These are phyloP conservation scores for Camelus dromedarius DNA, from an alignment of 2,113 vertebrate genomes.

Conservation along the genomic window DNA sequence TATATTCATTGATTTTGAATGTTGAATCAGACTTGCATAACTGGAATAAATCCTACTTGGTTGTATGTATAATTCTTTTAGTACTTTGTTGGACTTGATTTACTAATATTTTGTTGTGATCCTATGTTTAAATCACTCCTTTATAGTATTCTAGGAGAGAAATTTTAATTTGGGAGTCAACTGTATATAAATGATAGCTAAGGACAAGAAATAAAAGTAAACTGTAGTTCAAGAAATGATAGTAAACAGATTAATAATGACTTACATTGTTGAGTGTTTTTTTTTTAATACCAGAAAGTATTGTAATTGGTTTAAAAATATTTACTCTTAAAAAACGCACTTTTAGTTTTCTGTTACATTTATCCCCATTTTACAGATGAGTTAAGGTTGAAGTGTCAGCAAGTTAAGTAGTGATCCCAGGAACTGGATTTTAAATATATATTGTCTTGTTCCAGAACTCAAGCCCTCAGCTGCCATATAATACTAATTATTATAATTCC, in stretches of 20 bases:
- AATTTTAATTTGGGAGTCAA: not conserved
- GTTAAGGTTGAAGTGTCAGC: not conserved
- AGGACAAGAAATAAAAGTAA: not conserved
- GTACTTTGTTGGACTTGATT: not conserved
- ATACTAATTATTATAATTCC: not conserved
- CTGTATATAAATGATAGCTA: not conserved
- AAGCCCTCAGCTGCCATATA: not conserved
- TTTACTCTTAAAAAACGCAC: not conserved
- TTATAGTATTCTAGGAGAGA: not conserved
- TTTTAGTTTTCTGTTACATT: not conserved
- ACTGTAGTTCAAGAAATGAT: not conserved
- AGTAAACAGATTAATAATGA: not conserved
- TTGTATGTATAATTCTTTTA: not conserved
- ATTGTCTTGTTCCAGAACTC: not conserved
- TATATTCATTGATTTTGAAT: not conserved
- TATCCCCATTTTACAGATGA: not conserved
- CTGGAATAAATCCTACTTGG: not conserved
- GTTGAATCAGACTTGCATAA: not conserved
- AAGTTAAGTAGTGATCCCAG: not conserved
- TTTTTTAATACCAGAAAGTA: not conserved
- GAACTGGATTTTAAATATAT: not conserved
- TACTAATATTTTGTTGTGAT: not conserved
- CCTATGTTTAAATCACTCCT: not conserved
- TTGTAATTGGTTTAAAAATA: not conserved
- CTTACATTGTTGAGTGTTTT: not conserved